Conservation (phyloP, 2,797 vertebrate genomes). For the Ptychadena robeensis region DNA sequence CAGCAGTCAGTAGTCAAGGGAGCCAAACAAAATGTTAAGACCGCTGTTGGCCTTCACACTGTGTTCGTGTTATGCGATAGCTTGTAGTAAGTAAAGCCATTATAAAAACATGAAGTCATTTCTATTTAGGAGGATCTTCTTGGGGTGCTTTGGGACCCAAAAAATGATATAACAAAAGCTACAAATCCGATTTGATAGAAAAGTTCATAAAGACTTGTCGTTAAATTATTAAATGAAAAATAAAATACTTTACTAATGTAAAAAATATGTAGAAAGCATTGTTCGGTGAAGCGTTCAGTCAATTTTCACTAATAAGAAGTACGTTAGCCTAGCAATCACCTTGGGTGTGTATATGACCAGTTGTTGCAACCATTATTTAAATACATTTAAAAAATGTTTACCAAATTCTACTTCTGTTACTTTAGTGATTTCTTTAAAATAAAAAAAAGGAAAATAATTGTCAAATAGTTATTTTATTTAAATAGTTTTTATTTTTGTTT, state of each 20-base stretch:
- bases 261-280: no score
- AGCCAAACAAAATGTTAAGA: conserved; percentile 36
- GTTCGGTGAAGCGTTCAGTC: no score
- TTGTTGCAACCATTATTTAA: not conserved
- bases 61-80: conserved; percentile 38
- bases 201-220: no score
- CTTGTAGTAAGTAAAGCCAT: conserved; percentile 4
- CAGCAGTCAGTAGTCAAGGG: conserved; percentile 9
- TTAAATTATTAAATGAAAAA: no score
- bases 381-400: not conserved
- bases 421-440: not conserved
- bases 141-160: no score
- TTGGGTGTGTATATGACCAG: not conserved
- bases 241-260: no score
- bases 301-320: not conserved
- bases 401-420: not conserved
- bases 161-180: no score
- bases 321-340: not conserved
- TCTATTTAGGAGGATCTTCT: conserved; percentile 16
- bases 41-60: not conserved
- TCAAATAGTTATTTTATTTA: conserved; percentile 38
- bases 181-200: no score
- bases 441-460: not conserved
- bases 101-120: conserved; percentile 31
- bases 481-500: conserved; percentile 51